A percentile compares a stretch with the other conserved stretches of the same genome.
Evolutionary conservation across 2,113 vertebrate species (phyloP).

Genomic region (Archocentrus centrarchus): DNA sequence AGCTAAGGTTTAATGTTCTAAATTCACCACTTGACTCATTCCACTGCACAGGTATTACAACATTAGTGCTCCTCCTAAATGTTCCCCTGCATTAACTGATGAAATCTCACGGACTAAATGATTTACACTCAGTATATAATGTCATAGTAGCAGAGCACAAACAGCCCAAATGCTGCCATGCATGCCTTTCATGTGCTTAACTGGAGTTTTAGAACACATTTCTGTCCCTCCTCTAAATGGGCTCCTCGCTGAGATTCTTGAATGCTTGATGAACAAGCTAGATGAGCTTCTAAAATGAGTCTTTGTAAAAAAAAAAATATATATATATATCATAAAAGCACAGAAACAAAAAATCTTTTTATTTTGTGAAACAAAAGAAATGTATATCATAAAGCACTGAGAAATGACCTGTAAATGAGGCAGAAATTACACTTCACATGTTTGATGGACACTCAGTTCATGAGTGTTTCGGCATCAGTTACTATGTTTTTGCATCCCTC

Average conservation of each 20-base stretch:
- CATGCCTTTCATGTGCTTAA: not conserved
- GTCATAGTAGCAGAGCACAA: not conserved
- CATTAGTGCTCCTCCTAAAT: conserved; percentile 3
- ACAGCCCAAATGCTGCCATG: not conserved
- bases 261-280: not conserved
- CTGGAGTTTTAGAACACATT: not conserved
- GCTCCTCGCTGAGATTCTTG: conserved; percentile 6
- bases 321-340: not conserved
- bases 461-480: no score
- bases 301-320: not conserved
- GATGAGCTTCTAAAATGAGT: conserved; percentile 18
- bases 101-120: not conserved
- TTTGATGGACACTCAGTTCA: not conserved
- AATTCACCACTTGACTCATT: not conserved
- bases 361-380: not conserved
- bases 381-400: not conserved
- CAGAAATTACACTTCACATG: not conserved
- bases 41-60: conserved; percentile 5
- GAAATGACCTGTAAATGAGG: not conserved
- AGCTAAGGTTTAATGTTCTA: not conserved
- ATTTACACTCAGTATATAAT: not conserved
- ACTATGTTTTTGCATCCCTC: not conserved
- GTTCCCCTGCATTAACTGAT: conserved; percentile 12
- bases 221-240: conserved; percentile 3
- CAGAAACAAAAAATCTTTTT: not conserved